phyloP scores from a whole-genome alignment of 2,888 invertebrate species.

The Ophion costatus region DNA sequence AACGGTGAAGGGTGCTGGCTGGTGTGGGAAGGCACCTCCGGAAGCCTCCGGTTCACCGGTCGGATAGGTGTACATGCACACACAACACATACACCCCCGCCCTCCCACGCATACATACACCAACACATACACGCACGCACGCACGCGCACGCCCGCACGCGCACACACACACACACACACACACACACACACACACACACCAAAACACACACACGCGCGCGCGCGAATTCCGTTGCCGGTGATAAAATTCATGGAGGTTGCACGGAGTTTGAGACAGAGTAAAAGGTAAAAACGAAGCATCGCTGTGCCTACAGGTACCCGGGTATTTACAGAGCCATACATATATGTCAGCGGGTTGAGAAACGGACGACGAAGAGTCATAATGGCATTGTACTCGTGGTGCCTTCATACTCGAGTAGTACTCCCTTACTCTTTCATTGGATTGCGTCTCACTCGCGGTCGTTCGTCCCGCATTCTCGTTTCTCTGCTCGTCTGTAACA shows the following conservation, averaged over 20 bases:
- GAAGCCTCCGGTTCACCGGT: not conserved
- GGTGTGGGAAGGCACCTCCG: slow-evolving; percentile 12
- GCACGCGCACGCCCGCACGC: too few species aligned
- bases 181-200: too few species aligned
- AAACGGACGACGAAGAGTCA: slow-evolving; percentile 55
- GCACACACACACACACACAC: too few species aligned
- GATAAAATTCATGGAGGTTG: slow-evolving; percentile 44
- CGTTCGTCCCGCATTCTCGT: slow-evolving; percentile 52
- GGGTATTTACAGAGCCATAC: slow-evolving; percentile 8
- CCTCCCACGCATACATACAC: not conserved
- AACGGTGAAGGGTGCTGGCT: not conserved
- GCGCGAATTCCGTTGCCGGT: not conserved
- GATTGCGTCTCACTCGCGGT: slow-evolving; percentile 29
- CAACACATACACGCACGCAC: too few species aligned
- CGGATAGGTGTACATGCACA: not conserved
- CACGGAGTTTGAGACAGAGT: not conserved
- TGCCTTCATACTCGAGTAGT: slow-evolving; percentile 66
- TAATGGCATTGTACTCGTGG: slow-evolving; percentile 69
- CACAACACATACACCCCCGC: not conserved
- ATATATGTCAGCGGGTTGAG: not conserved
- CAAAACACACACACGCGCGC: not conserved
- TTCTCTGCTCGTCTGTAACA: slow-evolving; percentile 44
- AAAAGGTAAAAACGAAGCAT: slow-evolving; percentile 33
- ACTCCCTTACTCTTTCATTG: slow-evolving; percentile 55
- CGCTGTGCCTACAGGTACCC: slow-evolving; percentile 8